These are phyloP conservation scores for Euura lappo DNA, from an alignment of 1,140 invertebrate species.

Conservation along the genomic window DNA sequence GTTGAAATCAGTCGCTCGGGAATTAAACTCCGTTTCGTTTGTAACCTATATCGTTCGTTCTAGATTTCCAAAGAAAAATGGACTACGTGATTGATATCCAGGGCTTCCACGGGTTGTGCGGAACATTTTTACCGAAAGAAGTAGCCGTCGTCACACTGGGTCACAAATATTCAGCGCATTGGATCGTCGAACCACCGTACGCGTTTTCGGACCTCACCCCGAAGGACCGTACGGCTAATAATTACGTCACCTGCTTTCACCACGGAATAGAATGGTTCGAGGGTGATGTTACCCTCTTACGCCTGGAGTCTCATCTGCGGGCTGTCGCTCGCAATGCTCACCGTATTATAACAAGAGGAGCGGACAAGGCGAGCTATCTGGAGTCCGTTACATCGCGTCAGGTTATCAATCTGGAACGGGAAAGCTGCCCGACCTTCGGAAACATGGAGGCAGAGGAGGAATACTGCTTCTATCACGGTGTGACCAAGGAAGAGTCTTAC, in stretches of 20 bases:
- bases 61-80: too few species aligned
- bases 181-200: not conserved
- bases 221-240: not conserved
- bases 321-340: not conserved
- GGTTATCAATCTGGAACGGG: not conserved
- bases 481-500: not conserved
- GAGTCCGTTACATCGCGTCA: not conserved
- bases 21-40: too few species aligned
- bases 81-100: not conserved
- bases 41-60: too few species aligned
- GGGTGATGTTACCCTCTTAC: not conserved
- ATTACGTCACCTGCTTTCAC: not conserved
- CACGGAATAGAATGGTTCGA: not conserved
- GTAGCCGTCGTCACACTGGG: not conserved
- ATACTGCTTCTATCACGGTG: not conserved
- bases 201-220: not conserved
- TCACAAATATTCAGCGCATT: not conserved
- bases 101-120: not conserved
- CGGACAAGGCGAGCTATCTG: not conserved
- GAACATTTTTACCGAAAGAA: not conserved
- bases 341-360: not conserved
- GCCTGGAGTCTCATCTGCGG: not conserved
- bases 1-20: too few species aligned
- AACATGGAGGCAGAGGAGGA: not conserved
- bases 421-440: not conserved